Conservation (phyloP, 2,113 vertebrate genomes). For the Sorex fumeus region DNA sequence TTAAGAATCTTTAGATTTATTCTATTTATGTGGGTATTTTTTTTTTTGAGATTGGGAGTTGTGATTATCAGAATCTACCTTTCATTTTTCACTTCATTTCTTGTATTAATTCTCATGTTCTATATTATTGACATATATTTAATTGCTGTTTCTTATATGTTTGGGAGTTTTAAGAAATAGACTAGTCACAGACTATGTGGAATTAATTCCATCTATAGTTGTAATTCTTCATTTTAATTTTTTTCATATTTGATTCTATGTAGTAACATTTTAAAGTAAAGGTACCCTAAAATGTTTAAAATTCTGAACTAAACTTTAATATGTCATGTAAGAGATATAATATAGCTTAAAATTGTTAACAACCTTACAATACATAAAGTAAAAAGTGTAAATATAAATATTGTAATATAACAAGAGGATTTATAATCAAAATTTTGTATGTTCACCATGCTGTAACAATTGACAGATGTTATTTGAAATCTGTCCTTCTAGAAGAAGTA, state of each 20-base stretch:
- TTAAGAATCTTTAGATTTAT: background rate
- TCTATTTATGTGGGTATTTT: constrained; percentile 28
- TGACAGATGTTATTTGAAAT: constrained; percentile 28
- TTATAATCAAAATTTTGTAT: constrained; percentile 34
- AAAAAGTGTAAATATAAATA: constrained; percentile 24
- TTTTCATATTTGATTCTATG: constrained; percentile 3
- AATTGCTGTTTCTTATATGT: background rate
- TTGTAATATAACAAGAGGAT: constrained; percentile 21
- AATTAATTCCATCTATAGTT: constrained; percentile 31
- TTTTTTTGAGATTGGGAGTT: background rate
- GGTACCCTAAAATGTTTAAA: constrained; percentile 9
- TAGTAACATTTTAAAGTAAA: background rate
- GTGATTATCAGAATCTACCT: background rate
- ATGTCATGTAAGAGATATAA: background rate
- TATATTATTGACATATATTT: constrained; percentile 38
- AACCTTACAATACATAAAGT: constrained; percentile 4
- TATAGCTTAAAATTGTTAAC: constrained; percentile 31
- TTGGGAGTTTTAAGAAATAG: constrained; percentile 8
- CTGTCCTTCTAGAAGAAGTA: constrained; percentile 12
- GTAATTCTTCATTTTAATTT: constrained; percentile 7
- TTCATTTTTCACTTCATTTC: background rate
- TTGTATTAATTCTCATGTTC: background rate
- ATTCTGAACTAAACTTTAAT: constrained; percentile 19
- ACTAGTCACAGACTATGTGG: background rate
- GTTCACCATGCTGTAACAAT: background rate